Conservation (phyloP, 2,113 vertebrate species). For the Crotalus helleri region DNA sequence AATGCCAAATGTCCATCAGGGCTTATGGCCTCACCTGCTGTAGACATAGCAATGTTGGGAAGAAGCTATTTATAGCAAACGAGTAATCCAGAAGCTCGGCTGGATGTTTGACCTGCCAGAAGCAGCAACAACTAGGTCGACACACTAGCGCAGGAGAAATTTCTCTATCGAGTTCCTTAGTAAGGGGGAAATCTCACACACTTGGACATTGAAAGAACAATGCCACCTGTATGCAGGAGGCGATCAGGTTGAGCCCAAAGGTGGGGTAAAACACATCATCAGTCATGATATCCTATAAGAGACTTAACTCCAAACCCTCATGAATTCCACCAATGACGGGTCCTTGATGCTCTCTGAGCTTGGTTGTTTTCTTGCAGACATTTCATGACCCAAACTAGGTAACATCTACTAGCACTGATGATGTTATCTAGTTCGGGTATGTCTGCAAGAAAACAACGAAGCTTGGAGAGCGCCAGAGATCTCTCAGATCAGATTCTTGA, state of each 20-base stretch:
- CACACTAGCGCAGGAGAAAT: background rate
- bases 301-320: too few relatives aligned
- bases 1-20: constrained; percentile 48
- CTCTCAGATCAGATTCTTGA: too few relatives aligned
- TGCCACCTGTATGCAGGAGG: background rate
- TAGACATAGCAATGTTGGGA: constrained; percentile 6
- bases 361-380: too few relatives aligned
- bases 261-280: background rate
- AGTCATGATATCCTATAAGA: background rate
- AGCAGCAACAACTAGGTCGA: constrained; percentile 18
- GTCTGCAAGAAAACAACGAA: too few relatives aligned
- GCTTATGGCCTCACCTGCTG: constrained; percentile 41
- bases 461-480: too few relatives aligned
- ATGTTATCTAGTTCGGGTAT: too few relatives aligned
- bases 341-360: too few relatives aligned
- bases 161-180: background rate
- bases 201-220: background rate
- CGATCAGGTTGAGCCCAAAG: background rate
- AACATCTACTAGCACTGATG: too few relatives aligned
- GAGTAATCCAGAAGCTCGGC: constrained; percentile 52
- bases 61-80: constrained; percentile 59
- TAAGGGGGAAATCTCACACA: background rate
- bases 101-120: constrained; percentile 24
- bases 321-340: too few relatives aligned
- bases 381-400: too few relatives aligned